Evolutionary conservation across 1,140 invertebrate species (phyloP).

Genomic region (Diorhabda elongata): DNA sequence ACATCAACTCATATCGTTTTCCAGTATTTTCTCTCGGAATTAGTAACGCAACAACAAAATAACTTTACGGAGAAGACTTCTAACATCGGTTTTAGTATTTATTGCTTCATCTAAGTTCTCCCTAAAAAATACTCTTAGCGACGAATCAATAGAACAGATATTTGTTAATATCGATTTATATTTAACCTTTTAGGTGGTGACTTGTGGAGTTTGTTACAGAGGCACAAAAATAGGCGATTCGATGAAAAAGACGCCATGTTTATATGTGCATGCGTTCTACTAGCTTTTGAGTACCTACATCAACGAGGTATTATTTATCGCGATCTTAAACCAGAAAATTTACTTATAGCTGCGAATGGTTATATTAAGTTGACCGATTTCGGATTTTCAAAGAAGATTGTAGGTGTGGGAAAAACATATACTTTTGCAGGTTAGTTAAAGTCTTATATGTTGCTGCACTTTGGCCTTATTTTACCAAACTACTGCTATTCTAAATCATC

Average conservation of each 20-base stretch:
- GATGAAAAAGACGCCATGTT: conserved; percentile 83
- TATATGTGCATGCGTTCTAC: conserved; percentile 59
- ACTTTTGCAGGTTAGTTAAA: conserved; percentile 76
- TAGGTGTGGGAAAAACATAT: conserved; percentile 80
- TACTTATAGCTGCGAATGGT: conserved; percentile 80
- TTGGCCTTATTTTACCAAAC: too few relatives aligned
- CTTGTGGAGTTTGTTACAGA: conserved; percentile 19
- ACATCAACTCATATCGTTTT: too few relatives aligned
- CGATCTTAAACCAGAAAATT: conserved; percentile 93
- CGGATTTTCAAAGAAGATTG: conserved; percentile 90
- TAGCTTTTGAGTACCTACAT: conserved; percentile 89
- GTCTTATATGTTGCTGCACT: too few relatives aligned
- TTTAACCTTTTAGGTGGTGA: conserved; percentile 55
- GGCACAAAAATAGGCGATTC: conserved; percentile 61
- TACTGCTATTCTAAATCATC: too few relatives aligned
- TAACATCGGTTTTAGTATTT: too few relatives aligned
- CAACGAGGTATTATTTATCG: conserved; percentile 82
- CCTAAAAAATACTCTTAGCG: too few relatives aligned
- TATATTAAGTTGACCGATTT: conserved; percentile 97
- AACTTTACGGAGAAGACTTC: too few relatives aligned
- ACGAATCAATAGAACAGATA: too few relatives aligned
- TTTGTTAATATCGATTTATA: neutral
- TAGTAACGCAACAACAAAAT: too few relatives aligned
- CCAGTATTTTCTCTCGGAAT: too few relatives aligned
- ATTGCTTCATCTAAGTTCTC: too few relatives aligned